Conservation (phyloP, 2,113 vertebrate genomes). For the Anser cygnoides region DNA sequence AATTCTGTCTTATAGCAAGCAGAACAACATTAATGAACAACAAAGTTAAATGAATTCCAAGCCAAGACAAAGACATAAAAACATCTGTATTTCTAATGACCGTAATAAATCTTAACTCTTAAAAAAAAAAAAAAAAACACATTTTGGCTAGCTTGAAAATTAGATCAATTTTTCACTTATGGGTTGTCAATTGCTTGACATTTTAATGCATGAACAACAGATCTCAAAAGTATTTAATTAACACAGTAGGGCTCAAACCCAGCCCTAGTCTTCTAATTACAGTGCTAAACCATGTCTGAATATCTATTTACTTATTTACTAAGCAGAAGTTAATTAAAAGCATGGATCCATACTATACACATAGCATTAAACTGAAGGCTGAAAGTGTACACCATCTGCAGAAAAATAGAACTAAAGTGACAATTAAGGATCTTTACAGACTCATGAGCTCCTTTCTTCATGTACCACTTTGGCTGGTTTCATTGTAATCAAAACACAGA, state of each 20-base stretch:
- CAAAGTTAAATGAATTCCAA: slow-evolving; percentile 72
- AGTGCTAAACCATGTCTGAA: slow-evolving; percentile 59
- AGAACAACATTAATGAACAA: slow-evolving; percentile 43
- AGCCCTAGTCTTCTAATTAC: slow-evolving; percentile 62
- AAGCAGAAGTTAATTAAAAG: slow-evolving; percentile 77
- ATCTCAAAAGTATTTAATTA: slow-evolving; percentile 75
- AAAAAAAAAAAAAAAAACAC: background rate
- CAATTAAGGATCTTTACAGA: background rate
- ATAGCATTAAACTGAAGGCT: background rate
- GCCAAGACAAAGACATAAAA: slow-evolving; percentile 66
- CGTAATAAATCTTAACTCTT: slow-evolving; percentile 69
- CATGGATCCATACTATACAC: slow-evolving; percentile 39
- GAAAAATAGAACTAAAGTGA: background rate
- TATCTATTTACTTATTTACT: slow-evolving; percentile 73
- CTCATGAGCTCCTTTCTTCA: background rate
- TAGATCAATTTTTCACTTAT: slow-evolving; percentile 78
- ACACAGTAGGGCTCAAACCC: slow-evolving; percentile 55
- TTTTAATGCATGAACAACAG: slow-evolving; percentile 71
- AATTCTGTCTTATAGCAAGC: slow-evolving; percentile 24
- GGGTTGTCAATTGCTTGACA: slow-evolving; percentile 69
- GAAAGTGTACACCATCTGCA: background rate
- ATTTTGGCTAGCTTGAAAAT: slow-evolving; percentile 69
- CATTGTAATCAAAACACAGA: background rate
- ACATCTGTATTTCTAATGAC: slow-evolving; percentile 76
- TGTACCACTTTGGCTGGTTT: background rate